phyloP scores from a whole-genome alignment of 2,113 vertebrate genomes.

The Oenanthe melanoleuca region DNA sequence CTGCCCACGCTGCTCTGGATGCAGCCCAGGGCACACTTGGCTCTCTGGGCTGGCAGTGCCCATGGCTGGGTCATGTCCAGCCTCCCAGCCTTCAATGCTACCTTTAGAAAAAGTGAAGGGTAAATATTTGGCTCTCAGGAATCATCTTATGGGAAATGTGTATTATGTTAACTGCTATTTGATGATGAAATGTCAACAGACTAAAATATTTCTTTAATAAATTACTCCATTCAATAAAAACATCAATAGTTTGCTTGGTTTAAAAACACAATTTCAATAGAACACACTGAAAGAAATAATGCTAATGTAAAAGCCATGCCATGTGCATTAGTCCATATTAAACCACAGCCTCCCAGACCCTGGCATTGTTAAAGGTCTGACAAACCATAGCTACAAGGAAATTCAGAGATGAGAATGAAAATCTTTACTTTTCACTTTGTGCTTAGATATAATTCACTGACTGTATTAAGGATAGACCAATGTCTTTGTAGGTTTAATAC shows the following conservation, averaged over 20 bases:
- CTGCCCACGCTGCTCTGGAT: not conserved
- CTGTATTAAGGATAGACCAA: not conserved
- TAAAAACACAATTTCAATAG: constrained; percentile 67
- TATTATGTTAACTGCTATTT: constrained; percentile 70
- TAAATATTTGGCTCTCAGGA: constrained; percentile 63
- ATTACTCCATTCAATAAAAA: constrained; percentile 72
- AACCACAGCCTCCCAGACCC: not conserved
- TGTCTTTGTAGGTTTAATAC: not conserved
- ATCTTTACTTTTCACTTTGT: constrained; percentile 21
- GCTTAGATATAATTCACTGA: not conserved
- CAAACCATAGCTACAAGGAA: constrained; percentile 19
- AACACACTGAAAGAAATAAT: constrained; percentile 45
- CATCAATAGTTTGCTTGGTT: constrained; percentile 63
- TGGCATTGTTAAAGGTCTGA: not conserved
- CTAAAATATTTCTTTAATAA: constrained; percentile 69
- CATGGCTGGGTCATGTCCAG: not conserved
- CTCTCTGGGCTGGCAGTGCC: not conserved
- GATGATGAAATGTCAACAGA: constrained; percentile 69
- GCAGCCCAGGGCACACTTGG: not conserved
- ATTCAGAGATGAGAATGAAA: constrained; percentile 27
- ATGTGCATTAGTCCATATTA: constrained; percentile 30
- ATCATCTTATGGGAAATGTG: constrained; percentile 68
- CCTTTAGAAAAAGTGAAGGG: constrained; percentile 43
- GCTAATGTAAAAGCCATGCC: constrained; percentile 30
- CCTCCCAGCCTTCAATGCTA: not conserved